Percentiles rank a stretch among this genome's conserved stretches.
Evolutionary conservation across 1,140 invertebrate genomes (phyloP).

Genomic region (Colletes latitarsis): DNA sequence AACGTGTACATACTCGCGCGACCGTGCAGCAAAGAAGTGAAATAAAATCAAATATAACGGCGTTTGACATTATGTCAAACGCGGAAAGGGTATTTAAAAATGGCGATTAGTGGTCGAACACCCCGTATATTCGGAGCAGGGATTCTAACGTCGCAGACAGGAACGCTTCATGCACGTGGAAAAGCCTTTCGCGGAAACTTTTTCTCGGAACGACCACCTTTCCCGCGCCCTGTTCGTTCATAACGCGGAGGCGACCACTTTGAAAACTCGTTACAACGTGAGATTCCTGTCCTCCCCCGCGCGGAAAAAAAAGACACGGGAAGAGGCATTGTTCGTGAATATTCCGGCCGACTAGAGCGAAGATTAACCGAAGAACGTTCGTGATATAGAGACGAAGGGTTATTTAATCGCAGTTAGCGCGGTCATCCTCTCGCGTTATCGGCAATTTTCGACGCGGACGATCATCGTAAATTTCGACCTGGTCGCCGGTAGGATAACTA

Average conservation of each 20-base stretch:
- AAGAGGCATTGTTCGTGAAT: conserved; percentile 9
- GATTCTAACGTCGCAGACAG: conserved; percentile 37
- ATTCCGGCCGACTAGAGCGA: neutral
- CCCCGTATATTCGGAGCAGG: neutral
- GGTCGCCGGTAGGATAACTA: conserved; percentile 13
- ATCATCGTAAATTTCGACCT: neutral
- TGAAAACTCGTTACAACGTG: conserved; percentile 44
- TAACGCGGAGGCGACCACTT: conserved; percentile 10
- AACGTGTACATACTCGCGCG: too few species aligned
- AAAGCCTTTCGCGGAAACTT: conserved; percentile 38
- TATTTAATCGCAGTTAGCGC: conserved; percentile 13
- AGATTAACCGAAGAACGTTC: neutral
- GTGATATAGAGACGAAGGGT: neutral
- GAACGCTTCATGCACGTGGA: conserved; percentile 23
- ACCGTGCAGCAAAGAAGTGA: too few species aligned
- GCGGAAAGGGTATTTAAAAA: too few species aligned
- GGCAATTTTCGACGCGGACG: neutral
- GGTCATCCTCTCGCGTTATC: neutral
- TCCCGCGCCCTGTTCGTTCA: neutral
- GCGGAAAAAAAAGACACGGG: too few species aligned
- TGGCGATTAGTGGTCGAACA: too few species aligned
- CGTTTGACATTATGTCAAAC: too few species aligned
- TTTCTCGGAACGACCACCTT: conserved; percentile 10
- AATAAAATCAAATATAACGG: too few species aligned
- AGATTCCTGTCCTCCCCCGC: neutral